These are phyloP conservation scores for Notarius quadriscutis DNA, from an alignment of 2,113 vertebrate genomes.

Conservation along the genomic window DNA sequence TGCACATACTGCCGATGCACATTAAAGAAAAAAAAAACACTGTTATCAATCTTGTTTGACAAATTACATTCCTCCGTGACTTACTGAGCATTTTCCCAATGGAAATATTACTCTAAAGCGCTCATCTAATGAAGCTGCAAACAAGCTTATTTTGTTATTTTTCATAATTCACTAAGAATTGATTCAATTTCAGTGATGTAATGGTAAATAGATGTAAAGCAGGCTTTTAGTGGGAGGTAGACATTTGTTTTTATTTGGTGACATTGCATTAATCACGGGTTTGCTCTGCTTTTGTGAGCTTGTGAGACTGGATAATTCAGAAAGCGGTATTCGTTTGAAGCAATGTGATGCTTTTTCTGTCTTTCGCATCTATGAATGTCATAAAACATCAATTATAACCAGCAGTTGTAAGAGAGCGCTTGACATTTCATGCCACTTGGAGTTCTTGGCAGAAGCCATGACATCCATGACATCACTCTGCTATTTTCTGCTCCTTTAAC, in stretches of 20 bases:
- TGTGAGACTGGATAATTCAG: constrained; percentile 25
- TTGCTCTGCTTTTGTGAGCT: constrained; percentile 27
- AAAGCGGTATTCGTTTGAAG: constrained; percentile 33
- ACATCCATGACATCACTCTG: constrained; percentile 39
- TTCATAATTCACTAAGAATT: constrained; percentile 20
- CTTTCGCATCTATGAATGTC: constrained; percentile 54
- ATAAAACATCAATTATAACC: constrained; percentile 59
- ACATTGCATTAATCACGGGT: constrained; percentile 39
- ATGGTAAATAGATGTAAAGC: constrained; percentile 20
- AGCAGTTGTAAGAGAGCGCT: constrained; percentile 47
- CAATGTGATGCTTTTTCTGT: constrained; percentile 40
- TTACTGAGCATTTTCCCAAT: constrained; percentile 11
- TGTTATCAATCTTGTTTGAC: constrained; percentile 14
- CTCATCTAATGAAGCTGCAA: constrained; percentile 23
- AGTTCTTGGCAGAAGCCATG: constrained; percentile 45
- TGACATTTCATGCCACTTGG: constrained; percentile 56
- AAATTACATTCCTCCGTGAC: constrained; percentile 11
- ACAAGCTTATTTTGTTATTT: constrained; percentile 22
- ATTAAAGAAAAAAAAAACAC: neutral
- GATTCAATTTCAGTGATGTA: constrained; percentile 30
- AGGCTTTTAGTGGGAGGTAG: constrained; percentile 33
- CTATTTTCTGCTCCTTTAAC: constrained; percentile 42
- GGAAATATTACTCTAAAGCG: constrained; percentile 25
- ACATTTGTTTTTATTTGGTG: constrained; percentile 34
- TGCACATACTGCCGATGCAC: constrained; percentile 6